These are phyloP conservation scores for Novumbra hubbsi DNA, from an alignment of 2,797 vertebrate genomes.

Conservation along the genomic window DNA sequence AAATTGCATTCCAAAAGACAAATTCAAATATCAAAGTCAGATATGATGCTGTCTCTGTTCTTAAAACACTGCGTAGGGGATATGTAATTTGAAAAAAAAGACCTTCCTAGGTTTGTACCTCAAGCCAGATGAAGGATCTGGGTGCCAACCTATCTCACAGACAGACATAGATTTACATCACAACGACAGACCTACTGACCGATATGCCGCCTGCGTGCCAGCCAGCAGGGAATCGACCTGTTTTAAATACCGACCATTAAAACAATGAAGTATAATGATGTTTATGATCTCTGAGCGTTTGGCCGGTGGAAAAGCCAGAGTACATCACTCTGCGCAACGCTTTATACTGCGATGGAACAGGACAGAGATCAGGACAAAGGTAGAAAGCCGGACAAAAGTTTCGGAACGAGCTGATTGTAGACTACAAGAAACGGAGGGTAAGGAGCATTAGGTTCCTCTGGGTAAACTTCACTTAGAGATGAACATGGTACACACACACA, in stretches of 20 bases:
- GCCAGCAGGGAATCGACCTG: not conserved
- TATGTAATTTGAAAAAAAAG: not conserved
- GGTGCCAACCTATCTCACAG: constrained; percentile 3
- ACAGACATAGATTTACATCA: not conserved
- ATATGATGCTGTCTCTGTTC: not conserved
- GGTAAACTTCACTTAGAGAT: too few relatives aligned
- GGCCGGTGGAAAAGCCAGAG: not conserved
- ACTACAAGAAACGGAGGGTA: too few relatives aligned
- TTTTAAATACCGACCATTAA: constrained; percentile 8
- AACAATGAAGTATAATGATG: constrained; percentile 3
- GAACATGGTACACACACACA: too few relatives aligned
- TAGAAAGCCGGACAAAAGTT: too few relatives aligned
- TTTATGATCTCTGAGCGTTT: not conserved
- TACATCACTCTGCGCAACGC: not conserved
- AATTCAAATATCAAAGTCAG: not conserved
- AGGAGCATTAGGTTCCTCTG: too few relatives aligned
- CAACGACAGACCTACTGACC: not conserved
- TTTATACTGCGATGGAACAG: not conserved
- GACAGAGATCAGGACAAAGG: not conserved
- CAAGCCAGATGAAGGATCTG: not conserved
- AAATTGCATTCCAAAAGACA: not conserved
- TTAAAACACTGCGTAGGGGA: not conserved
- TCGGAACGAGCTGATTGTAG: too few relatives aligned
- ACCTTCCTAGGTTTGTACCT: not conserved
- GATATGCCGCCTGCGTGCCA: not conserved